Conservation (phyloP, 2,888 invertebrate species). For the Phaedon cochleariae region DNA sequence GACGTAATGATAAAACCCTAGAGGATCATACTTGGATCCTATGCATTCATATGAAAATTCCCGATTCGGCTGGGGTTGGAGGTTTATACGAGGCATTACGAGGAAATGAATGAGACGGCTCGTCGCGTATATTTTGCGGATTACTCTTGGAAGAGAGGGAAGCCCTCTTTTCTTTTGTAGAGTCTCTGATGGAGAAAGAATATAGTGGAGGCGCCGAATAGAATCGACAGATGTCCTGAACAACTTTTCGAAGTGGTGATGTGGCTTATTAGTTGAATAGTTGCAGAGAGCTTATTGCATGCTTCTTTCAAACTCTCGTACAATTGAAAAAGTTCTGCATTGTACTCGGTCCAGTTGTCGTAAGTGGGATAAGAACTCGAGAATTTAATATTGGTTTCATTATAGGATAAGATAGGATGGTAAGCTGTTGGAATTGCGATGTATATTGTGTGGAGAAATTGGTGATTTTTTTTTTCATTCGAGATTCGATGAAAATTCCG, state of each 20-base stretch:
- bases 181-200: neutral
- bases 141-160: constrained; percentile 3
- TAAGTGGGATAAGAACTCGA: neutral
- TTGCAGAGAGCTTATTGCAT: neutral
- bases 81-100: constrained; percentile 19
- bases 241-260: neutral
- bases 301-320: neutral
- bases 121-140: constrained; percentile 27
- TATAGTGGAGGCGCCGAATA: neutral
- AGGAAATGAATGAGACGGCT: constrained; percentile 31
- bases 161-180: neutral
- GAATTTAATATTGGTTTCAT: neutral
- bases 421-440: too few species aligned
- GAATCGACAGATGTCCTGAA: neutral
- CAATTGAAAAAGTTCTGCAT: neutral
- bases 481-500: too few species aligned
- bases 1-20: constrained; percentile 28
- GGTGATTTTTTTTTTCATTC: too few species aligned
- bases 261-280: constrained; percentile 1
- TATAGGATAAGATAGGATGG: too few species aligned
- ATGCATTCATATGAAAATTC: constrained; percentile 35
- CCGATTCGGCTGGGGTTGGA: constrained; percentile 23
- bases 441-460: too few species aligned
- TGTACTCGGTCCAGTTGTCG: neutral
- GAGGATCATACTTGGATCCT: constrained; percentile 30